Base-by-base conservation (phyloP, 2,797 vertebrate species). In the Cercopithecus neglectus region DNA sequence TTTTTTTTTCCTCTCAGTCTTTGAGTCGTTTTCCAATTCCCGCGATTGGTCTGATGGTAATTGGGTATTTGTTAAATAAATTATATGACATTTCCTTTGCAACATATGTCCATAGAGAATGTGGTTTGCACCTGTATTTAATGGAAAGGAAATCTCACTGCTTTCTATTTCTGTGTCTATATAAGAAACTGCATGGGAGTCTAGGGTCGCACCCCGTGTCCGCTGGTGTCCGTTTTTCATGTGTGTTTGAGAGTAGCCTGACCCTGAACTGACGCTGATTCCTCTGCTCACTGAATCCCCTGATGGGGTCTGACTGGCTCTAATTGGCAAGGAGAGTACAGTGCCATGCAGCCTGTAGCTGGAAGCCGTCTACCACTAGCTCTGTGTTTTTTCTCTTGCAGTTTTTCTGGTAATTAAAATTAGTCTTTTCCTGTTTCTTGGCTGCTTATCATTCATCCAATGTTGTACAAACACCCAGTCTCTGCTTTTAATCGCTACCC, bases 401-500 rank as follows among this genome's bases (percentile, higher is more conserved):
- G 93, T 91, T 83, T 95, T 96, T 76, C 96, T 95, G 86, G 97
- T 96, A 95, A 75, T 96, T 94, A 96, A 13, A 89, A 67, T 48
- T 53, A 90, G 94, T 74, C 30, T 78, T 87, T 91, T 64, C 82
- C 53, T 19, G 44, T 50, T 88, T 81, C 83, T 93, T 94, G 91
- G 89, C 89, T 84, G 72, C 83, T 46, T 79, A 78, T 30, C 84
- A 67, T 76, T 30, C 92, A 17, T 33, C 93, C 84, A 44, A 7
- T 10, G 57, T 5, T 70, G 12, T n/a, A 26, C 19, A 97, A 76
- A 92, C 85, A 96, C 33, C 90, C 95, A 24, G n/a, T 39, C 95
- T 81, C 64, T 53, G 92, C 90, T 75, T 97, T 93, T 95, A 96
- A 97, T 91, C 97, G 97, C 96, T 84, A 33, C 95, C 91, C 95